phyloP scores from a whole-genome alignment of 2,797 vertebrate genomes.

The Fundulus diaphanus region DNA sequence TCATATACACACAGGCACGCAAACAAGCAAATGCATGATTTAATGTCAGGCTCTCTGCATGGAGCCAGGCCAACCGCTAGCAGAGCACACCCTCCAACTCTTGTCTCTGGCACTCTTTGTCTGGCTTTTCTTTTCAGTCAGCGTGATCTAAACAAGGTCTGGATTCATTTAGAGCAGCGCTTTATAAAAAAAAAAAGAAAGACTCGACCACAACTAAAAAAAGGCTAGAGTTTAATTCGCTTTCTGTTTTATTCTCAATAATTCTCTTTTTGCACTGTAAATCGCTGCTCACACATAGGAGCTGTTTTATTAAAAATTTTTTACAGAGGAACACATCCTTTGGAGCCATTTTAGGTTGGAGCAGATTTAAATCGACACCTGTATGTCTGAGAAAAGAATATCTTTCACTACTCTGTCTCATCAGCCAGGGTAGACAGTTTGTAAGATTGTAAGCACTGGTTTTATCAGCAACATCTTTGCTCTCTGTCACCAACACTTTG shows the following conservation, averaged over 20 bases:
- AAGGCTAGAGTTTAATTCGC: slow-evolving; percentile 15
- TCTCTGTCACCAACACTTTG: slow-evolving; percentile 25
- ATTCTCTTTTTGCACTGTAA: slow-evolving; percentile 23
- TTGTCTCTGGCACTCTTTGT: slow-evolving; percentile 31
- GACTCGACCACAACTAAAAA: background rate
- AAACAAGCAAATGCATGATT: slow-evolving; percentile 80
- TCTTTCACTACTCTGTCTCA: slow-evolving; percentile 1
- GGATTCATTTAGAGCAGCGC: slow-evolving; percentile 14
- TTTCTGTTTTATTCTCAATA: slow-evolving; percentile 3
- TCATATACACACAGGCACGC: slow-evolving; percentile 43
- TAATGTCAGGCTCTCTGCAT: slow-evolving; percentile 81
- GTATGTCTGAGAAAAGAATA: background rate
- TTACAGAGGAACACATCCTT: slow-evolving; percentile 4
- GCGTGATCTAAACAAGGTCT: slow-evolving; percentile 17
- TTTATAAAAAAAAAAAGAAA: slow-evolving; percentile 34
- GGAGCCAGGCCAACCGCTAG: slow-evolving; percentile 60
- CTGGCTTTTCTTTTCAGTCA: slow-evolving; percentile 30
- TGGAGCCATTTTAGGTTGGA: slow-evolving; percentile 3
- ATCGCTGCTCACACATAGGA: background rate
- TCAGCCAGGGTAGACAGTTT: background rate
- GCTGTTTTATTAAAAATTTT: slow-evolving; percentile 15
- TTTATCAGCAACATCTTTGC: background rate
- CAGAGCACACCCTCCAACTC: slow-evolving; percentile 52
- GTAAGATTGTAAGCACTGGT: background rate
- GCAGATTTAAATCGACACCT: background rate